These are phyloP conservation scores for Gobio occitaniae DNA, from an alignment of 2,797 vertebrate species.

Conservation along the genomic window DNA sequence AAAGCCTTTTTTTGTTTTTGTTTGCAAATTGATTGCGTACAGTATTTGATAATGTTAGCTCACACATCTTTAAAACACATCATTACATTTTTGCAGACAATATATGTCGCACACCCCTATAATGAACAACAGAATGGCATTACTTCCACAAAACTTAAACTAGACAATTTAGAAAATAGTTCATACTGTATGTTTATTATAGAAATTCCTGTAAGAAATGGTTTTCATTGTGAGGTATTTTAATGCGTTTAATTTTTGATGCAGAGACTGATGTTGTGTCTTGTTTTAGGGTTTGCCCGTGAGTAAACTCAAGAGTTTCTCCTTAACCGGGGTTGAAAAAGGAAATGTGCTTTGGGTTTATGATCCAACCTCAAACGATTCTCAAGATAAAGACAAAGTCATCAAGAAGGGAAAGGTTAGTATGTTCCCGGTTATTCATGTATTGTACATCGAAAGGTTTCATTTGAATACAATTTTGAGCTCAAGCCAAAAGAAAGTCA, in stretches of 20 bases:
- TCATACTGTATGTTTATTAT: not conserved
- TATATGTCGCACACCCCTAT: not conserved
- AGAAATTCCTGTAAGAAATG: not conserved
- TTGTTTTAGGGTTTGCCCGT: conserved; percentile 79
- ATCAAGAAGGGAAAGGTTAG: conserved; percentile 83
- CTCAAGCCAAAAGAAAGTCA: not conserved
- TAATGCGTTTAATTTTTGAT: not conserved
- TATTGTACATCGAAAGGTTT: not conserved
- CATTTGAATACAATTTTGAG: not conserved
- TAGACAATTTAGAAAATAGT: not conserved
- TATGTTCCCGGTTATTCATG: not conserved
- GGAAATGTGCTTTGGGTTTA: conserved; percentile 83
- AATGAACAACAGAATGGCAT: not conserved
- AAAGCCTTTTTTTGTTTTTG: not conserved
- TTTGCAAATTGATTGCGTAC: not conserved
- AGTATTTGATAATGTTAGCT: not conserved
- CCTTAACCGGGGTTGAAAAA: conserved; percentile 79
- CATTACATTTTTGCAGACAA: not conserved
- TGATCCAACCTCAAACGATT: conserved; percentile 67
- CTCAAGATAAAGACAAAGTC: conserved; percentile 70
- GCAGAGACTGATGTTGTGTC: not conserved
- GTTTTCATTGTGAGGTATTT: not conserved
- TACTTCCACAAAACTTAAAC: not conserved
- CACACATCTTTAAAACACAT: not conserved
- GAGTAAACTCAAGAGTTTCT: conserved; percentile 82